These are phyloP conservation scores for Drosophila simulans DNA, from an alignment of 1,140 invertebrate species.

Conservation along the genomic window DNA sequence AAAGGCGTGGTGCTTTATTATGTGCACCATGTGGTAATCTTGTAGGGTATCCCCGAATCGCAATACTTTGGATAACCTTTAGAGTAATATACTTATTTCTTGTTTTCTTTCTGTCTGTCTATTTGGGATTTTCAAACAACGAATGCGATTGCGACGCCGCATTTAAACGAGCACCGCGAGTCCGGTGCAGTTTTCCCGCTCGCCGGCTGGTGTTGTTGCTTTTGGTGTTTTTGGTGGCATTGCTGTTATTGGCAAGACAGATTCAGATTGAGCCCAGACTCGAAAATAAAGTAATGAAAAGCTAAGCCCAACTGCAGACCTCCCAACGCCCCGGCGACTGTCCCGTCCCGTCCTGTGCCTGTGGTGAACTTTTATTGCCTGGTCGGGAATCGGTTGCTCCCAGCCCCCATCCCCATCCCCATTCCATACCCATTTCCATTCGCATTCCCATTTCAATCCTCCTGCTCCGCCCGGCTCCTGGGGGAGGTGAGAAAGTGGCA, in stretches of 20 bases:
- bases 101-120: conserved; percentile 50
- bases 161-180: conserved; percentile 45
- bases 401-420: not conserved
- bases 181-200: conserved; percentile 21
- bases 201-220: not conserved
- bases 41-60: conserved; percentile 6
- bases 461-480: not conserved
- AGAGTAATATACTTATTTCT: conserved; percentile 53
- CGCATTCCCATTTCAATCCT: not conserved
- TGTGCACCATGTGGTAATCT: not conserved
- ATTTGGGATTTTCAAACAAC: conserved; percentile 49
- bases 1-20: not conserved
- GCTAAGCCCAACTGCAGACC: conserved; percentile 23
- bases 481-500: conserved; percentile 45
- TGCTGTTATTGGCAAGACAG: conserved; percentile 50
- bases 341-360: not conserved
- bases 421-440: not conserved
- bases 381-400: conserved; percentile 13
- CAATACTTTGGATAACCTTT: conserved; percentile 6
- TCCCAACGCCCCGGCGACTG: conserved; percentile 7
- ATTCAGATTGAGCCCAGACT: conserved; percentile 47
- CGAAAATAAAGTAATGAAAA: conserved; percentile 62
- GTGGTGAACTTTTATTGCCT: conserved; percentile 44
- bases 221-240: conserved; percentile 21
- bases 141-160: conserved; percentile 49